Evolutionary conservation across 35 echinoderm and acorn worm species (phyloP).

Genomic region (Heliocidaris erythrogramma): DNA sequence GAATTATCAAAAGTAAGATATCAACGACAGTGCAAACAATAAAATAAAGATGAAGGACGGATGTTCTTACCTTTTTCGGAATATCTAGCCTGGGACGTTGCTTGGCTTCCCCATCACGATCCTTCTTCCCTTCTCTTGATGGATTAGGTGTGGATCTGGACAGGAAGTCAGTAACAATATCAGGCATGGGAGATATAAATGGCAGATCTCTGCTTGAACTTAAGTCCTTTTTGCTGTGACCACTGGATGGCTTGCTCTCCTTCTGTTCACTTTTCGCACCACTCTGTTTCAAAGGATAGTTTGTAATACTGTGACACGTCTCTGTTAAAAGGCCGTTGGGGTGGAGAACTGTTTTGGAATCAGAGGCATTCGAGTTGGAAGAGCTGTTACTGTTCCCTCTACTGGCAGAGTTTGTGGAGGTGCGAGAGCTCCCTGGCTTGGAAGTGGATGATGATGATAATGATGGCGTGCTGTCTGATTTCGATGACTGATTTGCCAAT

Average conservation of each 20-base stretch:
- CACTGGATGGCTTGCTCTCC: not conserved
- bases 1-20: too few relatives aligned
- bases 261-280: slow-evolving; percentile 3
- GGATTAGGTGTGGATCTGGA: not conserved
- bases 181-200: not conserved
- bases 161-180: not conserved
- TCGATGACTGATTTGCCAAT: slow-evolving; percentile 12
- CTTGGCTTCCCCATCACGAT: slow-evolving; percentile 6
- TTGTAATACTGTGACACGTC: slow-evolving; percentile 8
- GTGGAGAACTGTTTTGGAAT: slow-evolving; percentile 39
- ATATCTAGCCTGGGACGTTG: slow-evolving; percentile 1
- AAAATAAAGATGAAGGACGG: not conserved
- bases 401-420: slow-evolving; percentile 14
- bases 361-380: slow-evolving; percentile 23
- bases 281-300: not conserved
- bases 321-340: slow-evolving; percentile 35
- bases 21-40: too few relatives aligned
- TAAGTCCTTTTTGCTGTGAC: not conserved
- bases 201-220: not conserved
- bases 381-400: not conserved
- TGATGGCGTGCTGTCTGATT: not conserved
- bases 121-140: slow-evolving; percentile 14
- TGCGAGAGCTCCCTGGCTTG: slow-evolving; percentile 8
- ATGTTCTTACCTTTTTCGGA: not conserved
- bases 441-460: slow-evolving; percentile 14